Conservation (phyloP, 2,113 vertebrate genomes). For the Nestor notabilis region DNA sequence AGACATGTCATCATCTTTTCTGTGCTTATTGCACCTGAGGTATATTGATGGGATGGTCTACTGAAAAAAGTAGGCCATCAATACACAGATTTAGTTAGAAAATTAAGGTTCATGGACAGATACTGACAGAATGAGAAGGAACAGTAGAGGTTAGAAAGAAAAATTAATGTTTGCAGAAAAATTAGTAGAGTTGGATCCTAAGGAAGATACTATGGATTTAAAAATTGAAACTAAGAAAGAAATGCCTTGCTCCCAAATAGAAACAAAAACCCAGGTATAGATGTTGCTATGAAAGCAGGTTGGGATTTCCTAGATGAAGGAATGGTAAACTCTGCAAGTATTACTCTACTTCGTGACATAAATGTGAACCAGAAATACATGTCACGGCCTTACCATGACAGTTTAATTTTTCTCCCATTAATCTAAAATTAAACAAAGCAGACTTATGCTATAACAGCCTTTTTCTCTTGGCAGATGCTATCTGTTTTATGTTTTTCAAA, state of each 20-base stretch:
- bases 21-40: background rate
- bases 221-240: background rate
- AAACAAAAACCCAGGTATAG: background rate
- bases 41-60: background rate
- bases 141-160: background rate
- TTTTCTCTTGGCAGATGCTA: background rate
- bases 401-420: background rate
- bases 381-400: background rate
- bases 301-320: fast-evolving
- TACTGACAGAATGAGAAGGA: background rate
- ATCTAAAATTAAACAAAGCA: background rate
- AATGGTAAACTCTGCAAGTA: background rate
- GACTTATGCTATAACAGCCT: fast-evolving
- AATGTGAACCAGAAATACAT: background rate
- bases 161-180: background rate
- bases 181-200: background rate
- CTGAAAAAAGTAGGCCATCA: background rate
- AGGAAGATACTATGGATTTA: background rate
- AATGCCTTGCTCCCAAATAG: background rate
- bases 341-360: background rate
- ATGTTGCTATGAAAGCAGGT: background rate
- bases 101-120: background rate
- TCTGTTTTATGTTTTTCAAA: background rate
- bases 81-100: background rate
- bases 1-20: background rate